Evolutionary conservation across 2,797 vertebrate genomes (phyloP).

Genomic region (Poecile montanus): DNA sequence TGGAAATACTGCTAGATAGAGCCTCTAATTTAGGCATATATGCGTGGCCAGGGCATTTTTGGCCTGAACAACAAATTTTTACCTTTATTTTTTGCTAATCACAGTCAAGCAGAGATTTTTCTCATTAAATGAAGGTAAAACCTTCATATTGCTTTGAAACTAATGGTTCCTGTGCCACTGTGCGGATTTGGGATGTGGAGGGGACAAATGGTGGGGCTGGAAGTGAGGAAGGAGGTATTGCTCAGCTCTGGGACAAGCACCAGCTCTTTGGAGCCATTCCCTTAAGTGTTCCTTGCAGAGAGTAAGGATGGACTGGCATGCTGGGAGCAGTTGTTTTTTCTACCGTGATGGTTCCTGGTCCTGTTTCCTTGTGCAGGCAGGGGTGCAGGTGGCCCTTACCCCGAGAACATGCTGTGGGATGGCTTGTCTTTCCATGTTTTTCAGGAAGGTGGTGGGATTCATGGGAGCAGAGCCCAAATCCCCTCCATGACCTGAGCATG

Average conservation of each 20-base stretch:
- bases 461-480: neutral
- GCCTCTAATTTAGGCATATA: neutral
- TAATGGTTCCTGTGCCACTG: neutral
- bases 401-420: accelerated
- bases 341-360: neutral
- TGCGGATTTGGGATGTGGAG: neutral
- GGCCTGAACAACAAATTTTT: neutral
- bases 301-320: neutral
- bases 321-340: neutral
- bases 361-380: neutral
- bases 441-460: neutral
- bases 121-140: neutral
- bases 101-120: neutral
- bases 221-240: neutral
- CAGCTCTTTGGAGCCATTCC: neutral
- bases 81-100: neutral
- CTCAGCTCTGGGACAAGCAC: neutral
- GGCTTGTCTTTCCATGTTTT: accelerated
- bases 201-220: accelerated
- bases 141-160: neutral
- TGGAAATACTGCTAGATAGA: neutral
- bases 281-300: neutral
- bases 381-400: neutral
- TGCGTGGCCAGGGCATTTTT: neutral
- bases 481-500: accelerated